phyloP scores from a whole-genome alignment of 2,888 invertebrate genomes.

The Meliscaeva auricollis region DNA sequence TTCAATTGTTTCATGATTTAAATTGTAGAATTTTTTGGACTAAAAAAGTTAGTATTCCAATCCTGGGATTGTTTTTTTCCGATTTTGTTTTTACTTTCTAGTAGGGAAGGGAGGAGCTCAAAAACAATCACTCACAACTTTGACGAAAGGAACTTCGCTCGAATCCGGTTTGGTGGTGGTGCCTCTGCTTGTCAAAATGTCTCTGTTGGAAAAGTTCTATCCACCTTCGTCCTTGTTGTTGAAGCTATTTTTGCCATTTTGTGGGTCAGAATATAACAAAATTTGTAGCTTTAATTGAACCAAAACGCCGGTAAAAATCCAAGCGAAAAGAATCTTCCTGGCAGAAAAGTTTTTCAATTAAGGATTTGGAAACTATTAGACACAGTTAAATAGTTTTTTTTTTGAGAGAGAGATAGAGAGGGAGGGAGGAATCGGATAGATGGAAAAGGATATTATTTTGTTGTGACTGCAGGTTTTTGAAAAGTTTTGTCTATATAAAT shows the following conservation, averaged over 20 bases:
- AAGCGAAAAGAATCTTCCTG: constrained; percentile 45
- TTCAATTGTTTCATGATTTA: constrained; percentile 72
- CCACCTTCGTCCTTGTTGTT: background rate
- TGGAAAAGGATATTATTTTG: constrained; percentile 26
- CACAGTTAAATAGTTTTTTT: constrained; percentile 58
- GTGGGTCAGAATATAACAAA: constrained; percentile 69
- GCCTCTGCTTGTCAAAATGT: constrained; percentile 63
- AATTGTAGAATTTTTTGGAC: constrained; percentile 49
- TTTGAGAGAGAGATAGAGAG: constrained; percentile 16
- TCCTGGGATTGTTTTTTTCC: constrained; percentile 13
- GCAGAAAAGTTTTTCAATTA: constrained; percentile 74
- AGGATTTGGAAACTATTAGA: constrained; percentile 62
- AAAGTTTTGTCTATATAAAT: constrained; percentile 61
- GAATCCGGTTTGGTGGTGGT: constrained; percentile 18
- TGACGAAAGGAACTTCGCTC: constrained; percentile 47
- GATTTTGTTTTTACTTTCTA: background rate
- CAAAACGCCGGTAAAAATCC: constrained; percentile 1
- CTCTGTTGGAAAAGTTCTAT: constrained; percentile 28
- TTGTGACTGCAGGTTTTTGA: constrained; percentile 40
- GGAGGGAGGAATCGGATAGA: background rate
- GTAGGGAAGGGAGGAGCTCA: background rate
- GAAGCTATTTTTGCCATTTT: constrained; percentile 54
- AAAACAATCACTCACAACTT: constrained; percentile 66
- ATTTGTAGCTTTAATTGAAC: constrained; percentile 70
- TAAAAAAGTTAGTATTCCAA: constrained; percentile 53